Evolutionary conservation across 2,113 vertebrate genomes (phyloP).

Genomic region (Acrocephalus kingi): DNA sequence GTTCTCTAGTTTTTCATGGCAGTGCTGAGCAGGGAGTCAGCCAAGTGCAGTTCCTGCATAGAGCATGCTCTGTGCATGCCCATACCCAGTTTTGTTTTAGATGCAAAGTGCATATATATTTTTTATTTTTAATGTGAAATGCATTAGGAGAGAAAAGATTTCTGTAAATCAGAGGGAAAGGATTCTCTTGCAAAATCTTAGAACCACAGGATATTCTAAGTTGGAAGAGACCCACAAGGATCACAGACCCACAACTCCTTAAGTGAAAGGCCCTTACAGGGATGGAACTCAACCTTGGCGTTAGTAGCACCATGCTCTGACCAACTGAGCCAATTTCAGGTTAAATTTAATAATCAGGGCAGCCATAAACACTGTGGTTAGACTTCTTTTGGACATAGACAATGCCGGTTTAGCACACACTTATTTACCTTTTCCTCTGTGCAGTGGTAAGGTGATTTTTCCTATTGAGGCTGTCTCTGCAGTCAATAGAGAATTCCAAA

Average conservation of each 20-base stretch:
- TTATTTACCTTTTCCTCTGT: neutral
- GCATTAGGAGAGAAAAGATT: neutral
- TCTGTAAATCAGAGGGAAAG: neutral
- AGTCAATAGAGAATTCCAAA: neutral
- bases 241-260: neutral
- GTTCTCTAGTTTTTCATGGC: neutral
- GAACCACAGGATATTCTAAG: neutral
- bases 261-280: neutral
- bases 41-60: neutral
- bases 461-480: neutral
- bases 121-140: neutral
- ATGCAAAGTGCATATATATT: neutral
- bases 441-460: neutral
- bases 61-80: fast-evolving
- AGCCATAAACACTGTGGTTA: neutral
- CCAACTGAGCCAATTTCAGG: neutral
- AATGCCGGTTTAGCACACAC: neutral
- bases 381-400: neutral
- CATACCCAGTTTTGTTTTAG: neutral
- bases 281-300: fast-evolving
- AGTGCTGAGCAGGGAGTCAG: neutral
- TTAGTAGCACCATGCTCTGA: neutral
- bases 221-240: neutral
- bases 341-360: neutral
- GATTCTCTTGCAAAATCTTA: neutral